Evolutionary conservation across 2,797 vertebrate genomes (phyloP).

Genomic region (Schizothorax lantsangensis): DNA sequence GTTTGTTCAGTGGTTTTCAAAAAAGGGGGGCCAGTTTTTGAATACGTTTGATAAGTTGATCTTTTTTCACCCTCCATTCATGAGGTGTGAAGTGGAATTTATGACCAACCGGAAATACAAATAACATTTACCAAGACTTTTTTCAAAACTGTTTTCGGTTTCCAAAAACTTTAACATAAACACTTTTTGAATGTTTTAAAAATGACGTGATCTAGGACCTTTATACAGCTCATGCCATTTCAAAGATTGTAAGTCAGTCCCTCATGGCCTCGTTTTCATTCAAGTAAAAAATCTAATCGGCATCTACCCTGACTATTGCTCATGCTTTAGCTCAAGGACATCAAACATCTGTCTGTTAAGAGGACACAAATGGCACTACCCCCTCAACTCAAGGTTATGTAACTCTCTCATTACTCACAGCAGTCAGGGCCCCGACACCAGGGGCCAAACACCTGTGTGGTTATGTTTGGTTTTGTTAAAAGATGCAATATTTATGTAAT

Average conservation of each 20-base stretch:
- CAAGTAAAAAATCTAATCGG: background rate
- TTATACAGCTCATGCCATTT: background rate
- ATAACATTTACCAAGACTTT: too few relatives aligned
- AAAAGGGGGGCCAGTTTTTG: background rate
- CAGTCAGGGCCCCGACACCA: background rate
- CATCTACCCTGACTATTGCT: background rate
- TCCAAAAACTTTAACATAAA: background rate
- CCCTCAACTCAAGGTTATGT: slow-evolving; percentile 40
- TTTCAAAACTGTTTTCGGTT: background rate
- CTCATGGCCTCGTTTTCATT: background rate
- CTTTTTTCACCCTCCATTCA: background rate
- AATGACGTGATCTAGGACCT: background rate
- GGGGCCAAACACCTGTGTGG: slow-evolving; percentile 36
- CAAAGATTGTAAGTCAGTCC: background rate
- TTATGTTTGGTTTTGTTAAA: slow-evolving; percentile 33
- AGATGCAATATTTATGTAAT: slow-evolving; percentile 36
- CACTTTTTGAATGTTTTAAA: background rate
- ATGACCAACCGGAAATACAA: background rate
- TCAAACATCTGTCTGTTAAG: slow-evolving; percentile 32
- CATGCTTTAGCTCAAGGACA: slow-evolving; percentile 37
- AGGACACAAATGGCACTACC: background rate
- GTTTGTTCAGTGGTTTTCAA: background rate
- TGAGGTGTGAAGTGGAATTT: background rate
- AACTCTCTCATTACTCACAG: slow-evolving; percentile 42
- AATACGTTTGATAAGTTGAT: background rate